phyloP scores from a whole-genome alignment of 2,888 invertebrate genomes.

The Gerosis bhagava region DNA sequence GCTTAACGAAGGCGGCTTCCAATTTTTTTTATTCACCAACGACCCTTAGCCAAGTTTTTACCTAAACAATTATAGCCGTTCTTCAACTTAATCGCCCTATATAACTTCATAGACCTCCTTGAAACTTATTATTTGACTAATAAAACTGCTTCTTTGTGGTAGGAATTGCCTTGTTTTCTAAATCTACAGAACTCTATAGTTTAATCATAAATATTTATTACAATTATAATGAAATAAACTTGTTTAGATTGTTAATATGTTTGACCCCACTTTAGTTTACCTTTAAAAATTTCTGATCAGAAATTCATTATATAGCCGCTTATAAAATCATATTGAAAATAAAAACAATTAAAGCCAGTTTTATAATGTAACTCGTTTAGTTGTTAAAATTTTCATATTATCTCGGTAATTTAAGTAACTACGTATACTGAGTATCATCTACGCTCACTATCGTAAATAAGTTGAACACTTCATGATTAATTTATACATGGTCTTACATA shows the following conservation, averaged over 20 bases:
- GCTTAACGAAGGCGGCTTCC: slow-evolving; percentile 46
- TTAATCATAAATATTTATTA: too few species aligned
- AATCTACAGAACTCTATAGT: too few species aligned
- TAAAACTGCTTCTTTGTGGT: slow-evolving; percentile 27
- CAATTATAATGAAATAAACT: too few species aligned
- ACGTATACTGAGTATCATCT: too few species aligned
- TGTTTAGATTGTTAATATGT: too few species aligned
- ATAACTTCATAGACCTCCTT: slow-evolving; percentile 42
- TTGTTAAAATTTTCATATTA: slow-evolving; percentile 12
- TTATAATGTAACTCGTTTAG: slow-evolving; percentile 8
- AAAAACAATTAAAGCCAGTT: background rate
- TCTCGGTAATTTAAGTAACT: slow-evolving; percentile 5
- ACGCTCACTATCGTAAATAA: slow-evolving; percentile 46
- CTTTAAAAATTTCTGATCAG: too few species aligned
- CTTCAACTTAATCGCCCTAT: slow-evolving; percentile 50
- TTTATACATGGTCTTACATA: slow-evolving; percentile 46
- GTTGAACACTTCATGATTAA: slow-evolving; percentile 52
- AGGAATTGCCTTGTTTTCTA: background rate
- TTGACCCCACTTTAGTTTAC: too few species aligned
- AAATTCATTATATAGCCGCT: too few species aligned
- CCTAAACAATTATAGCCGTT: slow-evolving; percentile 41
- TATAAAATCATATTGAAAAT: too few species aligned
- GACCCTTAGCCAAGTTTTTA: slow-evolving; percentile 43
- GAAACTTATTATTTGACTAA: slow-evolving; percentile 34
- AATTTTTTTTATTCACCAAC: slow-evolving; percentile 43